Base-by-base conservation (phyloP, 2,888 invertebrate species). In the Quadroppia sp. region DNA sequence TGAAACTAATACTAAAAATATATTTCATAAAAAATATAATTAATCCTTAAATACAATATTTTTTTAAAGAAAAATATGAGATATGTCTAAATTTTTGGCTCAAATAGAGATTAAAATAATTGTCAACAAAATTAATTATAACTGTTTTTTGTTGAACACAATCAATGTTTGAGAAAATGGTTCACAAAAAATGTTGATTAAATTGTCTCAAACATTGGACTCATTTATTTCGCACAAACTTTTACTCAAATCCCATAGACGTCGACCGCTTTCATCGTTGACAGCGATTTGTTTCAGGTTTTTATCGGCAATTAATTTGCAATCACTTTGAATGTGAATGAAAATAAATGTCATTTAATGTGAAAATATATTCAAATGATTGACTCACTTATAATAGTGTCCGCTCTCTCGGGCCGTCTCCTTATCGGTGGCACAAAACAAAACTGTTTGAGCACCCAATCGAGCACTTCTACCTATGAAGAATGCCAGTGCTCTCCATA, bases 371-470 rank as follows among this genome's bases (percentile, higher is more conserved):
- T 32, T 61, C 23, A 7, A 56, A 23, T 23, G 2, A 56, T 6
- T 56, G 13, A 56, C 20, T 61, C 32, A 61, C 67, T 89, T 86
- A 82, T 91, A 92, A 80, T 91, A 86, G 32, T 61, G 61, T 61
- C 61, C 61, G 20, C 87, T 87, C 79, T 88, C 87, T 0, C 87
- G 86, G 20, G 83, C 83, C 30, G 88, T 80, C 77, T 88, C 86
- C 76, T 89, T 88, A 76, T 89, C 89, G 0, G 89, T 87, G 0
- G 91, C 90, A 81, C 91, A 90, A 82, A 88, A 88, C 1, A 92
- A 83, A 30, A 90, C 86, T 1, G 91, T 90, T 82, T 92, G 89
- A 0, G 89, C 87, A 59, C 92, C 92, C 90, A 92, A 83, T 81
- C 87, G 85, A 0, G 90, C 86, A 28, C 88, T 87, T 77, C 89